phyloP scores from a whole-genome alignment of 2,888 invertebrate species.

The Amphipyra berbera region DNA sequence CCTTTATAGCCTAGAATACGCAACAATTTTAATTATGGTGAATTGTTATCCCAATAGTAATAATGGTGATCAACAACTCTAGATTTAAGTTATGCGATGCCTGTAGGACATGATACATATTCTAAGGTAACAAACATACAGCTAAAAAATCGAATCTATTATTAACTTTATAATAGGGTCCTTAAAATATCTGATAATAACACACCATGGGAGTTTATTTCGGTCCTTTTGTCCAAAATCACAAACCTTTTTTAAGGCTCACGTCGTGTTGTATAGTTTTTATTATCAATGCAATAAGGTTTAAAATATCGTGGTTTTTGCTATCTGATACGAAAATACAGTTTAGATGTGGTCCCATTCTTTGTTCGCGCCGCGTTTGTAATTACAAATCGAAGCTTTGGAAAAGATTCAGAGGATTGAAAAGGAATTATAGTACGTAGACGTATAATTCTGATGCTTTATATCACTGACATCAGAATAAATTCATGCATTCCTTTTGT shows the following conservation, averaged over 20 bases:
- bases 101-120: slow-evolving; percentile 45
- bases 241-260: slow-evolving; percentile 24
- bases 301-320: slow-evolving; percentile 12
- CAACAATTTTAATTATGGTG: slow-evolving; percentile 9
- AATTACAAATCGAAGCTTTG: slow-evolving; percentile 66
- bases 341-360: slow-evolving; percentile 42
- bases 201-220: slow-evolving; percentile 61
- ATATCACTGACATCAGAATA: slow-evolving; percentile 39
- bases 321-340: slow-evolving; percentile 17
- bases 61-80: slow-evolving; percentile 31
- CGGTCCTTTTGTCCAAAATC: slow-evolving; percentile 53
- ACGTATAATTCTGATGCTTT: slow-evolving; percentile 59
- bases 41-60: slow-evolving; percentile 24
- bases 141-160: slow-evolving; percentile 61
- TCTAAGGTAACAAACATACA: slow-evolving; percentile 43
- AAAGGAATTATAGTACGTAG: slow-evolving; percentile 49
- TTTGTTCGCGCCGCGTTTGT: slow-evolving; percentile 68
- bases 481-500: slow-evolving; percentile 34
- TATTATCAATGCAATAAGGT: slow-evolving; percentile 20
- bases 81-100: slow-evolving; percentile 38
- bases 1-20: too few relatives aligned
- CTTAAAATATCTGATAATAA: slow-evolving; percentile 69
- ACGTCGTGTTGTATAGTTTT: slow-evolving; percentile 3
- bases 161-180: slow-evolving; percentile 68
- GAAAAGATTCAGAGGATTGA: slow-evolving; percentile 62